Conservation (phyloP, 2,797 vertebrate genomes). For the Esox lucius region DNA sequence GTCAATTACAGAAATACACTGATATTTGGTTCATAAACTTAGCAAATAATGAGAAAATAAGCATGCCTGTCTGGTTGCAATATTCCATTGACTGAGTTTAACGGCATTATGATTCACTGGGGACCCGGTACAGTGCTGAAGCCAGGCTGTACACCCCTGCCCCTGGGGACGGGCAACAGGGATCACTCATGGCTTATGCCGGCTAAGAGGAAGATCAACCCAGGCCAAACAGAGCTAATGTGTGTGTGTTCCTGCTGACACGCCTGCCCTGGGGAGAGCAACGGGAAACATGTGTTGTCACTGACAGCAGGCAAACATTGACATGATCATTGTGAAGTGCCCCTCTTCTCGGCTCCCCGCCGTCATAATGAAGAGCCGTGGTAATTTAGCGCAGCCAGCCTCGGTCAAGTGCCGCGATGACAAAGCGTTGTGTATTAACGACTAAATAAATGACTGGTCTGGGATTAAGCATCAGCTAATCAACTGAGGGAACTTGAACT, state of each 20-base stretch:
- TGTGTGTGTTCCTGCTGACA: slow-evolving; percentile 37
- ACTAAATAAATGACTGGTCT: slow-evolving; percentile 55
- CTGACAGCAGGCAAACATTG: slow-evolving; percentile 63
- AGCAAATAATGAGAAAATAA: slow-evolving; percentile 28
- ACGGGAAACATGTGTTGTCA: slow-evolving; percentile 53
- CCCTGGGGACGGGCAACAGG: not conserved
- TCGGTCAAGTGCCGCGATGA: not conserved
- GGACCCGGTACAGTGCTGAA: not conserved
- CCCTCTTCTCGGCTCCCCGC: slow-evolving; percentile 14
- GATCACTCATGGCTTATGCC: not conserved
- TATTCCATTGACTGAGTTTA: not conserved
- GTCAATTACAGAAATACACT: slow-evolving; percentile 23
- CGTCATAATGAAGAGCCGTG: slow-evolving; percentile 53
- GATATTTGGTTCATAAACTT: slow-evolving; percentile 16
- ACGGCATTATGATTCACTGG: not conserved
- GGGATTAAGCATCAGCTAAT: slow-evolving; percentile 46
- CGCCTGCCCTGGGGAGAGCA: slow-evolving; percentile 41
- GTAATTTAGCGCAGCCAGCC: slow-evolving; percentile 43
- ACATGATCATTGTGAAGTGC: slow-evolving; percentile 56
- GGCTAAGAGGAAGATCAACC: not conserved
- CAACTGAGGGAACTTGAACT: slow-evolving; percentile 34
- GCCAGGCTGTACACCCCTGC: not conserved
- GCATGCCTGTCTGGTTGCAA: not conserved
- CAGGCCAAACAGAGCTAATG: not conserved
- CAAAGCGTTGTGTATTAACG: slow-evolving; percentile 35